A percentile compares a stretch with the other conserved stretches of the same genome.
These are phyloP conservation scores for Adelosebastes latens DNA, from an alignment of 2,797 vertebrate species.

Conservation along the genomic window DNA sequence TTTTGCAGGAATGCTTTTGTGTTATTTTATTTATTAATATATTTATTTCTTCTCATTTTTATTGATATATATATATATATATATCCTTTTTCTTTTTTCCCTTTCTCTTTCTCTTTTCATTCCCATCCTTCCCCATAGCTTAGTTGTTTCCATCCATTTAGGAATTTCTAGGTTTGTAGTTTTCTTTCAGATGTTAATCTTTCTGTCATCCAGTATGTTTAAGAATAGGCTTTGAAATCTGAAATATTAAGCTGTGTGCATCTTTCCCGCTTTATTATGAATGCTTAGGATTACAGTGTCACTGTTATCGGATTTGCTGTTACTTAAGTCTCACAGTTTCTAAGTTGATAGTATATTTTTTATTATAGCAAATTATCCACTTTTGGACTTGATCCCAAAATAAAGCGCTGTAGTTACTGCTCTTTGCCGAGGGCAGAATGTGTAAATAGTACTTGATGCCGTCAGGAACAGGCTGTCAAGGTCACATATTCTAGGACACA, in stretches of 20 bases:
- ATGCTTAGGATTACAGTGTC: neutral
- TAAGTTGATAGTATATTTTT: neutral
- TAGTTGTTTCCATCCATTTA: neutral
- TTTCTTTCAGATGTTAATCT: neutral
- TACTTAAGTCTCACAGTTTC: neutral
- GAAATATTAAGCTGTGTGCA: neutral
- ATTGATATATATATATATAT: too few species aligned
- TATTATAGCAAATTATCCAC: neutral
- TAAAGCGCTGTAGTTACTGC: neutral
- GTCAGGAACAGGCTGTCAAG: slow-evolving; percentile 4
- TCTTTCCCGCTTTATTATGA: neutral
- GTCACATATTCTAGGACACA: neutral
- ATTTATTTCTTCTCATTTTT: too few species aligned
- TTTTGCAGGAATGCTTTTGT: too few species aligned
- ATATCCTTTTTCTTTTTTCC: neutral
- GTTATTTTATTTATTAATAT: too few species aligned
- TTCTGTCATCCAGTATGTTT: neutral
- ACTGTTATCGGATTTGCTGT: neutral
- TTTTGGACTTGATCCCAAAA: neutral
- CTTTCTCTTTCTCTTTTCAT: neutral
- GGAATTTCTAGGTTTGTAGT: neutral
- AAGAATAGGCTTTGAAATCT: neutral
- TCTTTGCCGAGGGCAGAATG: neutral
- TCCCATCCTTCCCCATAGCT: neutral
- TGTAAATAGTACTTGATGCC: neutral